phyloP scores from a whole-genome alignment of 2,888 invertebrate genomes.

The Corbicula japonica region DNA sequence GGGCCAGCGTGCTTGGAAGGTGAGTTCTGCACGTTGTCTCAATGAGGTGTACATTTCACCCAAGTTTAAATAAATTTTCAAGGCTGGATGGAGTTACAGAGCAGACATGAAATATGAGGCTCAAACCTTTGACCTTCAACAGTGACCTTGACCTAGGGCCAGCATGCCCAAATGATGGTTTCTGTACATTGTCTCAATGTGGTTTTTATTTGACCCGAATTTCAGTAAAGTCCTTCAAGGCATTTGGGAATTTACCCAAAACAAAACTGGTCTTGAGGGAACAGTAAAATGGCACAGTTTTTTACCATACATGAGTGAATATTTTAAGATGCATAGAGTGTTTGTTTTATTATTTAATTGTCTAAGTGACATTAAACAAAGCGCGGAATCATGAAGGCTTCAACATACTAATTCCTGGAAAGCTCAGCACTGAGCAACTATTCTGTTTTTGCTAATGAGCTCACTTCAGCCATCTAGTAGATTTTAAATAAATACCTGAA shows the following conservation, averaged over 20 bases:
- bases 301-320: slow-evolving; percentile 11
- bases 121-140: too few species aligned
- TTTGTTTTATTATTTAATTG: not conserved
- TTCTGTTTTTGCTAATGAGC: slow-evolving; percentile 6
- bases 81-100: not conserved
- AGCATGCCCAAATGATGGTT: too few species aligned
- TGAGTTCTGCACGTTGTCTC: not conserved
- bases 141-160: too few species aligned
- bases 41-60: not conserved
- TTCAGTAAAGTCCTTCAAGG: slow-evolving; percentile 14
- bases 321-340: slow-evolving; percentile 1
- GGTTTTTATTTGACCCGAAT: not conserved
- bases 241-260: slow-evolving; percentile 6
- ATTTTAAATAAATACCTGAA: slow-evolving; percentile 15
- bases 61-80: not conserved
- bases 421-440: slow-evolving; percentile 14
- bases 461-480: slow-evolving; percentile 15
- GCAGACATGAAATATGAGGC: not conserved
- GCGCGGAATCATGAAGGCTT: slow-evolving; percentile 9
- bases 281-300: slow-evolving; percentile 1
- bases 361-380: slow-evolving; percentile 3
- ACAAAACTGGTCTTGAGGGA: slow-evolving; percentile 7
- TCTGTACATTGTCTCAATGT: slow-evolving; percentile 11
- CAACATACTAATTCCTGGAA: slow-evolving; percentile 2
- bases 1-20: not conserved